Conservation (phyloP, 2,888 invertebrate species). For the Tachina grossa region DNA sequence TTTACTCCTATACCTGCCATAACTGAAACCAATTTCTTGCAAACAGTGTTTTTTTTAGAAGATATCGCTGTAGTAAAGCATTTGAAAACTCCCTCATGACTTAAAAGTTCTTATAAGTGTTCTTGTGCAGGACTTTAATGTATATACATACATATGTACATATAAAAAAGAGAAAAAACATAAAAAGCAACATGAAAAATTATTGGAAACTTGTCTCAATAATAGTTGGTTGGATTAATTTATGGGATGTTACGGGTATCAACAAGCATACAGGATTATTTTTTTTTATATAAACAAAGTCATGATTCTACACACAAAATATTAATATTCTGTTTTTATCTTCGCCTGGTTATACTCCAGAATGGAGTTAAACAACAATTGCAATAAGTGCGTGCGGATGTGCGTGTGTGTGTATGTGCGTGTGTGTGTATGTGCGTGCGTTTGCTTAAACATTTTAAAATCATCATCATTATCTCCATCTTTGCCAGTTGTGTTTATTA, state of each 20-base stretch:
- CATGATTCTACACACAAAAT: background rate
- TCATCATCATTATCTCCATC: background rate
- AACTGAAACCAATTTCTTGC: no score
- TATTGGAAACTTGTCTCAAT: conserved; percentile 51
- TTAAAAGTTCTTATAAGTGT: no score
- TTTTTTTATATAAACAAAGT: conserved; percentile 4
- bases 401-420: no score
- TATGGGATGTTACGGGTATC: conserved; percentile 43
- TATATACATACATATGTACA: background rate
- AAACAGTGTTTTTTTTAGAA: no score
- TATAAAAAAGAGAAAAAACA: background rate
- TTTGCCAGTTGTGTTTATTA: no score
- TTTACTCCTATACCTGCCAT: no score
- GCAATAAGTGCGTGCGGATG: background rate
- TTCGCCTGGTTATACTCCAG: conserved; percentile 2
- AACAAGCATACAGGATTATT: no score
- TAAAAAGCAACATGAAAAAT: conserved; percentile 31
- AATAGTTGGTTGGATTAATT: conserved; percentile 56
- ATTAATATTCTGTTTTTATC: background rate
- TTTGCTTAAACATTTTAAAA: background rate
- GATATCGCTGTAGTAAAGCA: no score
- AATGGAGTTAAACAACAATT: background rate
- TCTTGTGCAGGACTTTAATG: no score
- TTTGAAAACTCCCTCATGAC: no score
- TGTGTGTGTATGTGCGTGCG: no score